Base-by-base conservation (phyloP, 2,888 invertebrate genomes). In the Rhyacophila evoluta region DNA sequence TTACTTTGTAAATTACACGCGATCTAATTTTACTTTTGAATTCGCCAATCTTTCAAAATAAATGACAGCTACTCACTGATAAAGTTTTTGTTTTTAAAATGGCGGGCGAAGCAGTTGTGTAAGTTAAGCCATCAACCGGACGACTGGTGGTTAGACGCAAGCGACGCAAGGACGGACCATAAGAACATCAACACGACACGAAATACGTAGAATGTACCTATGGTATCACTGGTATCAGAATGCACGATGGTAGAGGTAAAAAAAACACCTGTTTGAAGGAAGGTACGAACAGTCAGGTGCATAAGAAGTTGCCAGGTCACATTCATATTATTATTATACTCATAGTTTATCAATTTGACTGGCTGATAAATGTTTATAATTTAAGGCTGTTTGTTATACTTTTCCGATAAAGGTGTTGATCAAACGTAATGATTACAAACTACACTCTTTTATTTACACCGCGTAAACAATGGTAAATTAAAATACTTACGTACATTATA, bases 201-300 rank as follows among this genome's bases (percentile, higher is more conserved):
- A 55, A 75, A 75, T 75, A 75, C 41, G 68, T 38, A 15, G 75
- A 75, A 75, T 37, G 55, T 19, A 68, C 68, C 37, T n/a, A 68
- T 19, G 29, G 29, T 73, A 73, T 19, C 37, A 15, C 6, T 36
- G 72, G 36, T 72, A 72, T 36, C 33, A 72, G 37, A 36, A 72
- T 36, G 27, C 29, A 28, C n/a, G 75, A 28, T 75, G n/a, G 38
- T 75, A n/a, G 11, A 39, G 41, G 29, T 69, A n/a, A 55, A 55
- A 55, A 72, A 67, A 77, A 77, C 78, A 78, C 78, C 78, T 78
- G 78, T 78, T 74, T 33, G 67, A 67, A 33, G 19, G n/a, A 27
- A 39, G 72, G 28, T 36, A 55, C 19, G 15, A 0, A 8, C 6
- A 71, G 78, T 78, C 78, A 78, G 78, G 78, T 78, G 78, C 68